phyloP scores from a whole-genome alignment of 2,113 vertebrate genomes.

The Datnioides undecimradiatus region DNA sequence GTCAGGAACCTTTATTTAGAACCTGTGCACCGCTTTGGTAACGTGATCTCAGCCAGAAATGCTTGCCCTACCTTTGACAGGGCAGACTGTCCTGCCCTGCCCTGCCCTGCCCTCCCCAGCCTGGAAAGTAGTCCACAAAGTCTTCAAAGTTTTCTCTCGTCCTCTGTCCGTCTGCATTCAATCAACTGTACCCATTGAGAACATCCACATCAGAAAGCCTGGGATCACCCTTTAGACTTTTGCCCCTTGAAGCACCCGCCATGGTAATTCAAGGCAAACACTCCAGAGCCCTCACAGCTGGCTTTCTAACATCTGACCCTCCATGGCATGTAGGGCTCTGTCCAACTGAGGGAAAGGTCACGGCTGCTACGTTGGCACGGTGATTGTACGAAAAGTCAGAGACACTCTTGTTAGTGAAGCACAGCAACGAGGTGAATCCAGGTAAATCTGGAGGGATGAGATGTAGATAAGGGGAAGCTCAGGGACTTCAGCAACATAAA shows the following conservation, averaged over 20 bases:
- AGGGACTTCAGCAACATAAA: background rate
- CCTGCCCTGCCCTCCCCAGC: background rate
- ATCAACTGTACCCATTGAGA: background rate
- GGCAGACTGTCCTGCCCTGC: background rate
- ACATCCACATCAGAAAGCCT: constrained; percentile 2
- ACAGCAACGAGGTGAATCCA: constrained; percentile 4
- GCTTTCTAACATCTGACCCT: background rate
- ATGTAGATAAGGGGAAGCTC: background rate
- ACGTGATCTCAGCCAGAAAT: constrained; percentile 62
- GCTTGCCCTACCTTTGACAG: constrained; percentile 58
- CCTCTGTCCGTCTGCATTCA: background rate
- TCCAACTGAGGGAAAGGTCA: constrained; percentile 42
- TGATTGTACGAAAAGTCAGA: background rate
- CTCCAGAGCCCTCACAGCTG: constrained; percentile 11
- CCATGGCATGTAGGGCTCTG: background rate
- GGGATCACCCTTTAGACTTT: constrained; percentile 8
- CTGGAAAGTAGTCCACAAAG: background rate
- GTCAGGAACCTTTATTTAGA: constrained; percentile 73
- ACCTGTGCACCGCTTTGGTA: constrained; percentile 48
- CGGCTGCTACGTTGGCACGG: background rate
- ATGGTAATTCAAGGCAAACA: constrained; percentile 28
- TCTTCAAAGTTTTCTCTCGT: background rate
- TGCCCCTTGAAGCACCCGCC: constrained; percentile 1
- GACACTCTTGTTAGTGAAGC: background rate
- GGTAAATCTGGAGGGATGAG: constrained; percentile 1